Evolutionary conservation across 2,888 invertebrate species (phyloP).

Genomic region (Lacanobia oleracea): DNA sequence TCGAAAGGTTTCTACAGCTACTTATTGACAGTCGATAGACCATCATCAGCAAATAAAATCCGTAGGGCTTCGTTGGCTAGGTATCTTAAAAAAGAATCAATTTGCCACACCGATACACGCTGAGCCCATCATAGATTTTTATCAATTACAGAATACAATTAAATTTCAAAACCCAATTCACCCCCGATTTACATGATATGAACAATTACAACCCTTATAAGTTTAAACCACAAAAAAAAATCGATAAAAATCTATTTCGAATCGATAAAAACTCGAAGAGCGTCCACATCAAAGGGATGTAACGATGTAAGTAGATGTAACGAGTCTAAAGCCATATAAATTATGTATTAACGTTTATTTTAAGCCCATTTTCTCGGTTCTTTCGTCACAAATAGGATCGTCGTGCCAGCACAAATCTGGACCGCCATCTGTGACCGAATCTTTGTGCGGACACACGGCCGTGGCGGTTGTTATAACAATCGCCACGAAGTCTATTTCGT

Average conservation of each 20-base stretch:
- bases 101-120: slow-evolving; percentile 12
- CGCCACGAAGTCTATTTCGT: too few species aligned
- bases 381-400: slow-evolving; percentile 86
- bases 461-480: neutral
- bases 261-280: slow-evolving; percentile 46
- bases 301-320: slow-evolving; percentile 34
- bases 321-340: slow-evolving; percentile 54
- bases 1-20: neutral
- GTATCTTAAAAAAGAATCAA: slow-evolving; percentile 13
- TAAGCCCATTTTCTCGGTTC: slow-evolving; percentile 81
- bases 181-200: slow-evolving; percentile 22
- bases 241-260: slow-evolving; percentile 35
- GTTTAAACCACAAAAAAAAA: slow-evolving; percentile 28
- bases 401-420: slow-evolving; percentile 83
- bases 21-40: neutral
- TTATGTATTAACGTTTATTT: slow-evolving; percentile 70
- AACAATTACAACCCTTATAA: slow-evolving; percentile 35
- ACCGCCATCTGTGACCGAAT: slow-evolving; percentile 86
- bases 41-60: neutral
- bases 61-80: neutral
- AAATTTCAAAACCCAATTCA: slow-evolving; percentile 21
- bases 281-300: slow-evolving; percentile 59
- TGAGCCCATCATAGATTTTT: neutral
- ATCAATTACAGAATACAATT: slow-evolving; percentile 26
- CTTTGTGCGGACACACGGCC: slow-evolving; percentile 76